Evolutionary conservation across 1,140 invertebrate genomes (phyloP), one percentile per base, ranked within the genome.

Genomic region (Cotesia typhae): DNA sequence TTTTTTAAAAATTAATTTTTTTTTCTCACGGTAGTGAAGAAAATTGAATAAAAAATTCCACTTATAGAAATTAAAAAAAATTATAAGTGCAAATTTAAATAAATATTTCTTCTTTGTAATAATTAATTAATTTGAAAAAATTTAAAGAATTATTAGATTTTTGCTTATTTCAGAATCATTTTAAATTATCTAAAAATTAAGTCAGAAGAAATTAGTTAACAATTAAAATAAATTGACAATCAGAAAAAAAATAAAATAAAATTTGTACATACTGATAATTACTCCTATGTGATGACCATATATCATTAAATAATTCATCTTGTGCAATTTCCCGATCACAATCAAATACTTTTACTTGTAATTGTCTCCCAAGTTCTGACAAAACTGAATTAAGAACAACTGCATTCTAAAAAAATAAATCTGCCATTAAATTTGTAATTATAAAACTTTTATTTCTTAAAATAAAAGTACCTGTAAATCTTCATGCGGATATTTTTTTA

Each of bases 271-370:
- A 88, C 87, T 84, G 82, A 77, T 87, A 84, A 77, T 88, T 89
- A 74, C 87, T 87, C 77, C 82, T 84, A 71, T 88, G 87, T 1
- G 85, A 84, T 20, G 83, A 81, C 57, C 87, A 81, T 35, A 88
- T 81, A 71, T 87, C 86, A 37, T 78, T 81, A 67, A 86, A 76
- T 60, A 88, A 77, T 72, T 85, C 81, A 51, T 84, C 77, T 7
- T 80, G 79, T 5, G 80, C 81, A 28, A 84, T 77, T 57, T 76
- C 75, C 52, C 77, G 82, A 67, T 88, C 84, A 71, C 88, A 88
- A 71, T 88, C 86, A 67, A 88, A 88, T 2, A 88, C 74, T 67
- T 85, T 84, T 0, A 86, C 73, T 35, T 83, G 79, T 37, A 88
- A 67, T 74, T 82, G 76, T 41, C 87, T 84, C 53, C 88, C 88